Conservation (phyloP, 2,113 vertebrate genomes). For the Planiliza haematocheilus region DNA sequence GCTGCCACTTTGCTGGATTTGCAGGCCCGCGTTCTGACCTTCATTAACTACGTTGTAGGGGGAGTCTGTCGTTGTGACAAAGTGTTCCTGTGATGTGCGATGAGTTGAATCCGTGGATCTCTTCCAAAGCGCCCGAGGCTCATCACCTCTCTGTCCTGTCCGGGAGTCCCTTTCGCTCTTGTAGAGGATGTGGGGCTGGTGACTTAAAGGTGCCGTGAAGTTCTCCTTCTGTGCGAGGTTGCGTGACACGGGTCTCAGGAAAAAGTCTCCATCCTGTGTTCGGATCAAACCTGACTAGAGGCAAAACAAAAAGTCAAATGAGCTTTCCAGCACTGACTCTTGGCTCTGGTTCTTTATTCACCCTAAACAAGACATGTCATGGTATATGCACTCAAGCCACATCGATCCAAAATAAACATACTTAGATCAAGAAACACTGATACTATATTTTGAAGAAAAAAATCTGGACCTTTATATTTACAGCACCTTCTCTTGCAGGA, state of each 20-base stretch:
- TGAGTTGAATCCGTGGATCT: conserved; percentile 28
- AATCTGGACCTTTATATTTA: background rate
- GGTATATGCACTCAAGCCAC: background rate
- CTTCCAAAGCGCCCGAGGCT: conserved; percentile 21
- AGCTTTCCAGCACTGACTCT: conserved; percentile 3
- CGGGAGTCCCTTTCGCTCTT: conserved; percentile 74
- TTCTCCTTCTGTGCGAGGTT: conserved; percentile 74
- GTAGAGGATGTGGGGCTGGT: conserved; percentile 89
- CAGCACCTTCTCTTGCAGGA: too few species aligned
- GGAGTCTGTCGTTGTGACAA: conserved; percentile 8
- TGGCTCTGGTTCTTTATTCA: background rate
- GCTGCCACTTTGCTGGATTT: conserved; percentile 7
- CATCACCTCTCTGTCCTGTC: conserved; percentile 4
- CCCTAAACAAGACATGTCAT: background rate
- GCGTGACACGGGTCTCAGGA: conserved; percentile 86
- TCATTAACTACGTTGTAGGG: conserved; percentile 7
- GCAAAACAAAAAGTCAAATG: conserved; percentile 65
- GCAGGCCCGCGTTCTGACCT: conserved; percentile 13
- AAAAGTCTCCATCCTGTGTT: conserved; percentile 88
- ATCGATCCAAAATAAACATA: background rate
- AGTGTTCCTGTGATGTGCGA: conserved; percentile 5
- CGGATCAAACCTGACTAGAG: conserved; percentile 92
- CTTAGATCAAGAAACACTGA: background rate
- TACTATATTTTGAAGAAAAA: background rate
- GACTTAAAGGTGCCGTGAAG: conserved; percentile 60